Conservation (phyloP, 2,888 invertebrate species). For the Mylabris sibirica region DNA sequence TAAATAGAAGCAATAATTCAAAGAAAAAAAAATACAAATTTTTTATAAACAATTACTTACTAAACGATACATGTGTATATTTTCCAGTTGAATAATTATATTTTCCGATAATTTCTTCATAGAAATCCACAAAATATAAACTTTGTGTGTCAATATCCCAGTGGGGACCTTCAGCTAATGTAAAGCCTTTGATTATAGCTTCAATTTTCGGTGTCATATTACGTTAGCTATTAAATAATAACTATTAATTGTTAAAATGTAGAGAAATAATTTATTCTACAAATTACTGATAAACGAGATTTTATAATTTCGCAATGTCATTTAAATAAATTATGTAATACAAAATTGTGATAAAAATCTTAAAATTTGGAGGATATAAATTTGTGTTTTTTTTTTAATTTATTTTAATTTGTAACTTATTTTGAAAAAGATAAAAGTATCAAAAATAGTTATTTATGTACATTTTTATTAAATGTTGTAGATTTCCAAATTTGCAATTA, state of each 20-base stretch:
- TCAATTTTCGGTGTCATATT: slow-evolving; percentile 60
- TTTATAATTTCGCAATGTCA: no score
- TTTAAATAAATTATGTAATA: no score
- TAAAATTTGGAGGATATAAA: no score
- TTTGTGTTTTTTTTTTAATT: no score
- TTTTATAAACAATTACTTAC: slow-evolving; percentile 38
- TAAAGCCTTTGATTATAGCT: slow-evolving; percentile 61
- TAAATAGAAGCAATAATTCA: slow-evolving; percentile 32
- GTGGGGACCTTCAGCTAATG: slow-evolving; percentile 75
- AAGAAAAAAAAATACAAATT: neutral
- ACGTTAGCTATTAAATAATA: neutral
- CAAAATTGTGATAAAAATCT: no score
- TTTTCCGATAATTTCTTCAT: slow-evolving; percentile 42
- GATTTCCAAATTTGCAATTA: no score
- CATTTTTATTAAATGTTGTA: no score
- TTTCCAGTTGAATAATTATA: slow-evolving; percentile 41
- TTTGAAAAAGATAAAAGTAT: no score
- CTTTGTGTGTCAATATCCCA: slow-evolving; percentile 70
- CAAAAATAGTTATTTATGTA: no score
- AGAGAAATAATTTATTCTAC: neutral
- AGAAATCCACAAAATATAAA: slow-evolving; percentile 72
- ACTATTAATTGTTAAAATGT: slow-evolving; percentile 31
- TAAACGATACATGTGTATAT: slow-evolving; percentile 39
- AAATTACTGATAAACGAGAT: no score
- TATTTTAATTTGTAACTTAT: no score